These are phyloP conservation scores for Oncorhynchus kisutch DNA, from an alignment of 2,113 vertebrate genomes.

Conservation along the genomic window DNA sequence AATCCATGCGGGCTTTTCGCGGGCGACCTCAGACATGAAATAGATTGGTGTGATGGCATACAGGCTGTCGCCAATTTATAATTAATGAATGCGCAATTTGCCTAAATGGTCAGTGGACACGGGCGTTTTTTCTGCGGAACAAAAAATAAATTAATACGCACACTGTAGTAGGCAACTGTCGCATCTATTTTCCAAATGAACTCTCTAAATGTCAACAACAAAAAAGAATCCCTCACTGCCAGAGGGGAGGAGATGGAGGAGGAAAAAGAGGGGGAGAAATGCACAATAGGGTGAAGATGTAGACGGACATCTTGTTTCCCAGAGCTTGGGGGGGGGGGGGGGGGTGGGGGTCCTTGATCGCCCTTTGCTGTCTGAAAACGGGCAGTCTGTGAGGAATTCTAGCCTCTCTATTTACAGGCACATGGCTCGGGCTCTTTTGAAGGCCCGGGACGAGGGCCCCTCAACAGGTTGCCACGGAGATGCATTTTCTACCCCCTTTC, in stretches of 20 bases:
- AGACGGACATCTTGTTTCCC: conserved; percentile 25
- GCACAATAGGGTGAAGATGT: neutral
- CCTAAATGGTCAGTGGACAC: no score
- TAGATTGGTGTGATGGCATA: no score
- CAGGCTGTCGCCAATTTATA: no score
- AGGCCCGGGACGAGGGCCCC: conserved; percentile 47
- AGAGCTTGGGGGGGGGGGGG: conserved; percentile 37
- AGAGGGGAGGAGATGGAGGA: neutral
- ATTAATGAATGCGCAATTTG: no score
- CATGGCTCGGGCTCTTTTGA: conserved; percentile 50
- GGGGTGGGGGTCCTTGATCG: conserved; percentile 31
- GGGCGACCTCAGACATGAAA: no score
- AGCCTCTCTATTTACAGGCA: conserved; percentile 61
- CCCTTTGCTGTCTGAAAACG: conserved; percentile 51
- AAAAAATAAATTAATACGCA: no score
- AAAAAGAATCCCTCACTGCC: conserved; percentile 11
- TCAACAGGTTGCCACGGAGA: conserved; percentile 64
- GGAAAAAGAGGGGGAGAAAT: neutral
- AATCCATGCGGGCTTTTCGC: no score
- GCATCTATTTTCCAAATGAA: no score
- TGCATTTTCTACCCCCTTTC: conserved; percentile 46
- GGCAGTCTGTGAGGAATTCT: conserved; percentile 52
- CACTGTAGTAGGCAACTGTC: no score
- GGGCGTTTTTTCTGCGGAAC: no score
- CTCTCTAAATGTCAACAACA: no score